phyloP scores from a whole-genome alignment of 2,113 vertebrate genomes.

The Bungarus multicinctus region DNA sequence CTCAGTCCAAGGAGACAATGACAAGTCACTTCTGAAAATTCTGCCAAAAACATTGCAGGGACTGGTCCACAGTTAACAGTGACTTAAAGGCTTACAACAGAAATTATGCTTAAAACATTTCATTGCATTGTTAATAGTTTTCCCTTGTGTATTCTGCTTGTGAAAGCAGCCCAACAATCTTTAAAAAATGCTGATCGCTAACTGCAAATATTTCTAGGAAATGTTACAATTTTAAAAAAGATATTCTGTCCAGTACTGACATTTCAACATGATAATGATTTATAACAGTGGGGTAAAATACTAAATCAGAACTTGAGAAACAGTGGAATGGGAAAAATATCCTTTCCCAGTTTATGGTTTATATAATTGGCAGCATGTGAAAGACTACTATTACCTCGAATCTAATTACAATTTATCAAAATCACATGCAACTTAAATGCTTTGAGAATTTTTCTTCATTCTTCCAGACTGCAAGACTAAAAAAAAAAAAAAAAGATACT shows the following conservation, averaged over 20 bases:
- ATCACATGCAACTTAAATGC: neutral
- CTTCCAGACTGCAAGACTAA: no score
- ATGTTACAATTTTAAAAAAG: neutral
- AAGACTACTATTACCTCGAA: neutral
- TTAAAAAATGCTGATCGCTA: neutral
- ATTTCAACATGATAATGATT: neutral
- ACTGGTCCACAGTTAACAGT: neutral
- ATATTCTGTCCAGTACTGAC: neutral
- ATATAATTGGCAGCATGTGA: neutral
- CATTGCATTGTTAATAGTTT: neutral
- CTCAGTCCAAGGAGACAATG: neutral
- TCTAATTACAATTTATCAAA: neutral
- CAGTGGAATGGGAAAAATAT: neutral
- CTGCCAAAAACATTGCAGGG: neutral
- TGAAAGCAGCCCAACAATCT: neutral
- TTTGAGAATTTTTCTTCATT: neutral
- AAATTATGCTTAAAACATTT: neutral
- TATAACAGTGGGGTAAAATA: neutral
- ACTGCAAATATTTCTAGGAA: neutral
- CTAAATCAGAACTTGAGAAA: neutral
- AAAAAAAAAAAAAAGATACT: neutral
- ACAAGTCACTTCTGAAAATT: neutral
- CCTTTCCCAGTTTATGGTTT: neutral
- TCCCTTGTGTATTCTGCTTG: neutral
- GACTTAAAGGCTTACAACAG: neutral